Conservation (phyloP, 2,888 invertebrate species). For the Acleris emargana region DNA sequence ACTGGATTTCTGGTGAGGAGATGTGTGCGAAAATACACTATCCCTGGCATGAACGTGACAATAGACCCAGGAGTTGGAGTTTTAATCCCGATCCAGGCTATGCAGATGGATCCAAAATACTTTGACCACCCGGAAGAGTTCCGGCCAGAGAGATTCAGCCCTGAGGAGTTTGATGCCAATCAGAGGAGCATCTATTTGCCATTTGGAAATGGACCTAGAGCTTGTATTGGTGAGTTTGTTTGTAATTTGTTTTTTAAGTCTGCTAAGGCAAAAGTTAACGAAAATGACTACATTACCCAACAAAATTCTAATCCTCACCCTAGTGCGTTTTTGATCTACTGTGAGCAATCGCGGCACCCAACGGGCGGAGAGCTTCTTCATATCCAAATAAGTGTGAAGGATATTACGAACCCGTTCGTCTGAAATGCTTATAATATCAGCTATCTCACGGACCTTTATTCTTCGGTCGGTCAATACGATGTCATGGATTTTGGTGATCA, state of each 20-base stretch:
- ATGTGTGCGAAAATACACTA: conserved; percentile 49
- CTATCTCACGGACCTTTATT: too few species aligned
- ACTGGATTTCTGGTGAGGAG: conserved; percentile 50
- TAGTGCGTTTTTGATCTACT: too few species aligned
- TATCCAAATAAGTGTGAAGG: too few species aligned
- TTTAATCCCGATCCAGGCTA: conserved; percentile 25
- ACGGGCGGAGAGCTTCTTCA: too few species aligned
- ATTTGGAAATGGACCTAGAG: conserved; percentile 62
- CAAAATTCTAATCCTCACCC: too few species aligned
- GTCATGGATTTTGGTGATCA: too few species aligned
- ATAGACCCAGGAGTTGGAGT: conserved; percentile 36
- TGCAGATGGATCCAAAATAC: conserved; percentile 40
- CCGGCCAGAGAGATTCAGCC: conserved; percentile 38
- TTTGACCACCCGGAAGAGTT: conserved; percentile 39
- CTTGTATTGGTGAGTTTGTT: conserved; percentile 58
- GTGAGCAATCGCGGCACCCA: too few species aligned
- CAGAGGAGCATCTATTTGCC: conserved; percentile 55
- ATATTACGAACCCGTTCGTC: too few species aligned
- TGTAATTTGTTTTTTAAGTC: not conserved
- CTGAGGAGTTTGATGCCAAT: conserved; percentile 38
- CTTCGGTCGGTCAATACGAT: too few species aligned
- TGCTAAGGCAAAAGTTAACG: too few species aligned
- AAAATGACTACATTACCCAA: too few species aligned
- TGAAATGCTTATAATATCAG: too few species aligned
- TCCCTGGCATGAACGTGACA: conserved; percentile 51